phyloP scores from a whole-genome alignment of 2,113 vertebrate species.

The Gadus macrocephalus region DNA sequence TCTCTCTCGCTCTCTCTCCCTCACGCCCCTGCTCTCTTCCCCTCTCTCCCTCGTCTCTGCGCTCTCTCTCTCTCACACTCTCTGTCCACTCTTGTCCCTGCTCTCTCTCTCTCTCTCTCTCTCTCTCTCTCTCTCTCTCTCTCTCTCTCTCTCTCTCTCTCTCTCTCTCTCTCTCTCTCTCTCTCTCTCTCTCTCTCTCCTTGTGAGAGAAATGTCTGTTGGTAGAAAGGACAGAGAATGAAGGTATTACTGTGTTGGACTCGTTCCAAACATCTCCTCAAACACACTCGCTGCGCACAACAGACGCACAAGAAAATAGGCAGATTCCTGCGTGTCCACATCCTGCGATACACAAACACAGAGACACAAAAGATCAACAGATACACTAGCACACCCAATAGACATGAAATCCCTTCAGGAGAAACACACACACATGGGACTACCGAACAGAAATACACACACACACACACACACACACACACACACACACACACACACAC shows the following conservation, averaged over 20 bases:
- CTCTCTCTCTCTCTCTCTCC: slow-evolving; percentile 19
- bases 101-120: slow-evolving; percentile 16
- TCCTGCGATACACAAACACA: slow-evolving; percentile 13
- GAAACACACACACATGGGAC: slow-evolving; percentile 1
- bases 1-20: slow-evolving; percentile 5
- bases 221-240: slow-evolving; percentile 51
- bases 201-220: slow-evolving; percentile 37
- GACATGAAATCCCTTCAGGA: not conserved
- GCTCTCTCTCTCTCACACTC: slow-evolving; percentile 17
- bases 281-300: slow-evolving; percentile 4
- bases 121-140: slow-evolving; percentile 22
- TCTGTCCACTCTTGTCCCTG: not conserved
- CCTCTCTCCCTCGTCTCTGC: slow-evolving; percentile 5
- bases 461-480: slow-evolving; percentile 20
- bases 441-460: slow-evolving; percentile 16
- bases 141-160: slow-evolving; percentile 18
- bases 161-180: slow-evolving; percentile 16
- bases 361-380: slow-evolving; percentile 3
- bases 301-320: slow-evolving; percentile 15
- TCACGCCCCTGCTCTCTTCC: slow-evolving; percentile 12
- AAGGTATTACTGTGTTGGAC: slow-evolving; percentile 59
- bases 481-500: slow-evolving; percentile 12
- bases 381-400: too few species aligned
- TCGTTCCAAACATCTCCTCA: slow-evolving; percentile 44
- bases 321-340: not conserved